phyloP scores from a whole-genome alignment of 1,140 invertebrate species.

The Drosophila tani region DNA sequence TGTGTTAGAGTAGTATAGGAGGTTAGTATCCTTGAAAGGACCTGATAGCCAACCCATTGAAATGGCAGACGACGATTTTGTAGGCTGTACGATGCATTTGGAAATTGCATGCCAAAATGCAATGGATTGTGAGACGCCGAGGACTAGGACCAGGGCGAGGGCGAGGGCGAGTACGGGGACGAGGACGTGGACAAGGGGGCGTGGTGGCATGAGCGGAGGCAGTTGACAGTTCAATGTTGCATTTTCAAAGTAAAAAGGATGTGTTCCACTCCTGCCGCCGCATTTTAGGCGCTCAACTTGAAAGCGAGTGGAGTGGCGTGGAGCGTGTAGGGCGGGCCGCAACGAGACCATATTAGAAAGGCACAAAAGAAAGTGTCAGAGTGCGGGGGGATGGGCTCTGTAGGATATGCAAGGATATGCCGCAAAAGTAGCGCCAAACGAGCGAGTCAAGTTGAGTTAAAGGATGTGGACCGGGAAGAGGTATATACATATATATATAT shows the following conservation, averaged over 20 bases:
- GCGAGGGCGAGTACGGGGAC: not conserved
- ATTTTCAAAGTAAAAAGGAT: conserved; percentile 64
- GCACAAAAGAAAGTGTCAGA: conserved; percentile 62
- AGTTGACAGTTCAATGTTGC: conserved; percentile 82
- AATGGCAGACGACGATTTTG: conserved; percentile 11
- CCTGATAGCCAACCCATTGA: not conserved
- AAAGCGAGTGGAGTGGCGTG: conserved; percentile 30
- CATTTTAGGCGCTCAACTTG: conserved; percentile 73
- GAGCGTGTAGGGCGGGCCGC: conserved; percentile 2
- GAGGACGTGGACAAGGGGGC: conserved; percentile 3
- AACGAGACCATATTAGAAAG: conserved; percentile 46
- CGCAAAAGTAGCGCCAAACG: conserved; percentile 71
- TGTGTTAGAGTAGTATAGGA: not conserved
- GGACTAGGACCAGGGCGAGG: too few species aligned
- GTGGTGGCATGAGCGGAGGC: conserved; percentile 7
- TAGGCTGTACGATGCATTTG: conserved; percentile 57
- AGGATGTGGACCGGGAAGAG: conserved; percentile 16
- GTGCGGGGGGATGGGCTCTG: conserved; percentile 1
- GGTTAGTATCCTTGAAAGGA: not conserved
- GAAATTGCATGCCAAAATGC: conserved; percentile 77
- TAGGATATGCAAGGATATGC: conserved; percentile 52
- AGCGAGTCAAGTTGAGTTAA: conserved; percentile 66
- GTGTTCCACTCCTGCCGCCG: conserved; percentile 31
- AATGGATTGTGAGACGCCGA: conserved; percentile 49
- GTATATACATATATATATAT: not conserved